phyloP scores from a whole-genome alignment of 2,888 invertebrate species.

The Synergus japonicus region DNA sequence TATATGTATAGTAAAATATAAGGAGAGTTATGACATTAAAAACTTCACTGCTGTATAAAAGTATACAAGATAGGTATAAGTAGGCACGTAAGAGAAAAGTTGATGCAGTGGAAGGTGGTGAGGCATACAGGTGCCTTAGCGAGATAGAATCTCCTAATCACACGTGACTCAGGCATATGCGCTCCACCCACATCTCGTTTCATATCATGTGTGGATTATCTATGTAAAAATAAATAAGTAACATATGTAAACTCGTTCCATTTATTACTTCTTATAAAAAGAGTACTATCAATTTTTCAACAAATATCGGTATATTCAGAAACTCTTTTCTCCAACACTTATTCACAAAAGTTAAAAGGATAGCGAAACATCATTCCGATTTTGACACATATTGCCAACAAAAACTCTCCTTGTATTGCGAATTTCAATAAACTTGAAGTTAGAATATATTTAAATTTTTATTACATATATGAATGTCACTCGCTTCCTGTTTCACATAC shows the following conservation, averaged over 20 bases:
- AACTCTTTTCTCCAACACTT: no score
- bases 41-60: no score
- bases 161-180: conserved; percentile 69
- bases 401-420: no score
- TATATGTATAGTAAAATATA: no score
- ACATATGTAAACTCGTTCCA: conserved; percentile 57
- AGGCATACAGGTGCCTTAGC: conserved; percentile 69
- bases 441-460: neutral
- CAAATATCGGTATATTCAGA: neutral
- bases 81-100: conserved; percentile 41
- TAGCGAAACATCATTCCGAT: no score
- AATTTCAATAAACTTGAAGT: neutral
- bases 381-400: no score
- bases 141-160: conserved; percentile 75
- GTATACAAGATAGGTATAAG: no score
- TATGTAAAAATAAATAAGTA: conserved; percentile 74
- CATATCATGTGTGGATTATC: conserved; percentile 72
- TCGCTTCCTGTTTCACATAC: neutral
- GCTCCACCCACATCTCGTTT: conserved; percentile 72
- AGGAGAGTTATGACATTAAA: no score
- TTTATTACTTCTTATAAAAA: conserved; percentile 49
- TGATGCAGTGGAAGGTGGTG: conserved; percentile 66
- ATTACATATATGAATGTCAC: neutral
- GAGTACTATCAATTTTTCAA: neutral
- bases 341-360: no score